Evolutionary conservation across 2,888 invertebrate genomes (phyloP).

Genomic region (Alloscopus bannaensis): DNA sequence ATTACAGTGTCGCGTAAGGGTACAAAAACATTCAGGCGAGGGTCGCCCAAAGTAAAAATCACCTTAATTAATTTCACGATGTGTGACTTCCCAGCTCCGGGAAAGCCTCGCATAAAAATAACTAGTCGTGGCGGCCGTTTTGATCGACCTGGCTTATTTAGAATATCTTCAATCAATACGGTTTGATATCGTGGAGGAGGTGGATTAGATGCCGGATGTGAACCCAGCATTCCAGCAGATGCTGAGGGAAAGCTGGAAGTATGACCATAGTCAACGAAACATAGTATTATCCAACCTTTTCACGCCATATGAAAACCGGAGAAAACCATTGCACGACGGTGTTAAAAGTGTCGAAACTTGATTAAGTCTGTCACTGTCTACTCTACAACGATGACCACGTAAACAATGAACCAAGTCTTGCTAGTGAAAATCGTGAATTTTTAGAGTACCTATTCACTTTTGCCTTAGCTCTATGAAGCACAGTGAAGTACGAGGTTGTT

Average conservation of each 20-base stretch:
- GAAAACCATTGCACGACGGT: too few species aligned
- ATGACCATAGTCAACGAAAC: neutral
- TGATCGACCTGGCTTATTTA: conserved; percentile 86
- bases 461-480: too few species aligned
- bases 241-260: conserved; percentile 53
- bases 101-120: conserved; percentile 92
- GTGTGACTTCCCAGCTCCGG: conserved; percentile 96
- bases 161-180: conserved; percentile 86
- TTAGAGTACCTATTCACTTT: too few species aligned
- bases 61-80: conserved; percentile 91
- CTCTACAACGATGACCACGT: too few species aligned
- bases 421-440: too few species aligned
- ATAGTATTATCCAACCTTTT: too few species aligned
- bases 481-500: too few species aligned
- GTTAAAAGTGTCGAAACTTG: too few species aligned
- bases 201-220: conserved; percentile 54
- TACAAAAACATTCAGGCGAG: neutral
- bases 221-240: conserved; percentile 42
- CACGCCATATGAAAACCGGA: too few species aligned
- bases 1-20: neutral
- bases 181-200: conserved; percentile 74
- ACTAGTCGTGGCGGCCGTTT: conserved; percentile 88
- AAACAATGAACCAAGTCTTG: too few species aligned
- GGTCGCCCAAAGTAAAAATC: conserved; percentile 63
- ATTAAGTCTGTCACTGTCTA: too few species aligned